These are phyloP conservation scores for Tipula helvola DNA, from an alignment of 2,888 invertebrate genomes.

Conservation along the genomic window DNA sequence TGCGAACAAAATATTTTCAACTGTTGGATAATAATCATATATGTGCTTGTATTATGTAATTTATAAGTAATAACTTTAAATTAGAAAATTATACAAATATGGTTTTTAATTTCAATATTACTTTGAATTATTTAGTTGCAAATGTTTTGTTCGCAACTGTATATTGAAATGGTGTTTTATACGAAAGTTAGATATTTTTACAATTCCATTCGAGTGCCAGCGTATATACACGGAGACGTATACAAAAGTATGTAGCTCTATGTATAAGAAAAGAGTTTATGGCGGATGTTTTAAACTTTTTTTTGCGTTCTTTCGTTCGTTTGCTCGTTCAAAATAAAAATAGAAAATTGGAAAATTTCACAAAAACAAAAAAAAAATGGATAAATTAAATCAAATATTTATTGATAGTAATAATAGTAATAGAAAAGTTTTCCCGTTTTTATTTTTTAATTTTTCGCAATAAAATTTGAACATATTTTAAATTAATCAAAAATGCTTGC, in stretches of 20 bases:
- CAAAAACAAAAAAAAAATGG: background rate
- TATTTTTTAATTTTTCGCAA: background rate
- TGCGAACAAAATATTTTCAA: too few relatives aligned
- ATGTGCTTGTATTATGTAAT: too few relatives aligned
- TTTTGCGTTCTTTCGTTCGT: background rate
- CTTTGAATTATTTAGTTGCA: too few relatives aligned
- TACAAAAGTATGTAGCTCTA: background rate
- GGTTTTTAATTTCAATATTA: too few relatives aligned
- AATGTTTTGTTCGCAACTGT: too few relatives aligned
- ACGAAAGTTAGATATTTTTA: background rate
- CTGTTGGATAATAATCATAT: too few relatives aligned
- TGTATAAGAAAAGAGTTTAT: background rate
- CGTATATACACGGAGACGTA: background rate
- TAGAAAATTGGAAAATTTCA: background rate
- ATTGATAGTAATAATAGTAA: background rate
- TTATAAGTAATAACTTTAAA: too few relatives aligned
- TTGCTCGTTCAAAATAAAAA: background rate
- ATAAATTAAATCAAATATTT: slow-evolving; percentile 4
- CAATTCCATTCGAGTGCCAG: background rate
- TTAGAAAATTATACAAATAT: too few relatives aligned
- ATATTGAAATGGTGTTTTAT: background rate
- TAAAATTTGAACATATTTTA: background rate
- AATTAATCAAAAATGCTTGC: background rate
- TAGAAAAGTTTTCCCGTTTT: background rate
- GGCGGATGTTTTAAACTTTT: background rate